Conservation (phyloP, 2,888 invertebrate species). For the Argyresthia goedartella region DNA sequence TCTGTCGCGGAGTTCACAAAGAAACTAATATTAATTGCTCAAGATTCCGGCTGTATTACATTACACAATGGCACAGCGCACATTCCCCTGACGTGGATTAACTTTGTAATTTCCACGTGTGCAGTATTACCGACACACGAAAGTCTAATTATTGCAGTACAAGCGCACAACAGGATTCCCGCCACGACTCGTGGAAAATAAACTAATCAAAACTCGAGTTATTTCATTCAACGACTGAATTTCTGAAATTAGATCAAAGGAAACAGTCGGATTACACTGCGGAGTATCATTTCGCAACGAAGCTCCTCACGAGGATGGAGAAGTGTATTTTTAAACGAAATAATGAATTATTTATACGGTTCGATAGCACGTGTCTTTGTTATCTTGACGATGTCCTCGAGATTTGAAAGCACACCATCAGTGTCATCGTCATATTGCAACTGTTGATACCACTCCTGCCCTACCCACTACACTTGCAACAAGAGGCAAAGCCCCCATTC, state of each 20-base stretch:
- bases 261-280: slow-evolving; percentile 8
- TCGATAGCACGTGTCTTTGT: neutral
- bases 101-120: too few species aligned
- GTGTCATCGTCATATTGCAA: neutral
- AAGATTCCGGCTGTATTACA: neutral
- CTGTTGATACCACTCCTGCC: neutral
- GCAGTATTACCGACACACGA: too few species aligned
- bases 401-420: neutral
- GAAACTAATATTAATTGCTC: neutral
- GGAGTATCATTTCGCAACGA: neutral
- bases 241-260: slow-evolving; percentile 20
- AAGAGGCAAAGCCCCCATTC: slow-evolving; percentile 28
- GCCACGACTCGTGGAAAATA: slow-evolving; percentile 8
- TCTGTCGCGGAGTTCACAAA: neutral
- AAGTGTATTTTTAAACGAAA: too few species aligned
- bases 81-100: neutral
- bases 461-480: neutral
- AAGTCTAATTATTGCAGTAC: too few species aligned
- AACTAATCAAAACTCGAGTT: slow-evolving; percentile 9
- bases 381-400: neutral
- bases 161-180: too few species aligned
- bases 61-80: neutral
- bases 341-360: neutral
- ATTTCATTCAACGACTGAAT: slow-evolving; percentile 14
- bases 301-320: too few species aligned